Conservation (phyloP, 2,113 vertebrate genomes). For the Colaptes auratus region DNA sequence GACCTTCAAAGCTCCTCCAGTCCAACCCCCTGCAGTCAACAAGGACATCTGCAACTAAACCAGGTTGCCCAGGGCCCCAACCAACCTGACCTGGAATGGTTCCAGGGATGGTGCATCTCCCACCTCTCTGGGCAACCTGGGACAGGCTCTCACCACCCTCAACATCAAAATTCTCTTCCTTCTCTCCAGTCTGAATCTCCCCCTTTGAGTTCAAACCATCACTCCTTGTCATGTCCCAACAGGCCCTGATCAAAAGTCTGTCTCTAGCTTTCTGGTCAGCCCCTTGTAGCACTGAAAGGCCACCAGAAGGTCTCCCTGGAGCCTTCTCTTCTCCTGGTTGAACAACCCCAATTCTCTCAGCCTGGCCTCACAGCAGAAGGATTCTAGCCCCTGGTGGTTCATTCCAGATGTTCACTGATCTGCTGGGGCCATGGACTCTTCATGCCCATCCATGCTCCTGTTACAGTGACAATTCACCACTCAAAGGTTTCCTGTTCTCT, state of each 20-base stretch:
- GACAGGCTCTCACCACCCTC: too few species aligned
- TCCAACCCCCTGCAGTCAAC: neutral
- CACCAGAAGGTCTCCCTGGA: neutral
- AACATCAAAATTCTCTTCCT: neutral
- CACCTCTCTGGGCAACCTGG: too few species aligned
- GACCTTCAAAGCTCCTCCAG: neutral
- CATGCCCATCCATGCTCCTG: neutral
- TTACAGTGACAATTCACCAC: rapidly evolving
- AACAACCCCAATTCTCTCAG: neutral
- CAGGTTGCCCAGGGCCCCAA: neutral
- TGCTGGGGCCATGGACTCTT: rapidly evolving
- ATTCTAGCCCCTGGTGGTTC: neutral
- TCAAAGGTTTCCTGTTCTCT: rapidly evolving
- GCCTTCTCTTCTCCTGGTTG: neutral
- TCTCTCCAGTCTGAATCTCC: neutral
- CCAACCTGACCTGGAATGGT: neutral
- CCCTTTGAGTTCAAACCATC: neutral
- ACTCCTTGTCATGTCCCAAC: neutral
- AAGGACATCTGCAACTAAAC: neutral
- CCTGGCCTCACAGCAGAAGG: neutral
- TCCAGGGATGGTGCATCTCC: too few species aligned
- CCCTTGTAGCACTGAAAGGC: neutral
- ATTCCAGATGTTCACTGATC: neutral
- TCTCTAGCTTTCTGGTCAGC: neutral
- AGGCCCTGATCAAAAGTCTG: too few species aligned